These are phyloP conservation scores for Apogon talboti DNA, from an alignment of 2,797 vertebrate species.

Conservation along the genomic window DNA sequence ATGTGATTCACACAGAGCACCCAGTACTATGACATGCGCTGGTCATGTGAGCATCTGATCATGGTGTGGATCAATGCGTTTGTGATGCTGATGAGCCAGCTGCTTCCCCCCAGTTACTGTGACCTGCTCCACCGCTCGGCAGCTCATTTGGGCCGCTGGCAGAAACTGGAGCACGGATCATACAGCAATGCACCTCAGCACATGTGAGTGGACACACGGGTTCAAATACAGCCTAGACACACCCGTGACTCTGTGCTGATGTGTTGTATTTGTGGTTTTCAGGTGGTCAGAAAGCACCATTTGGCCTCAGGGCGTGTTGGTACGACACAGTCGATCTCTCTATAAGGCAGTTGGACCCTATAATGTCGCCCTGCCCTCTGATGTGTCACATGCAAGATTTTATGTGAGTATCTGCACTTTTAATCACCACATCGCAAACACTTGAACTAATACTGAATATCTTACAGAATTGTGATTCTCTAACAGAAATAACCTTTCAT, in stretches of 20 bases:
- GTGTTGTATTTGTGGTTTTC: slow-evolving; percentile 58
- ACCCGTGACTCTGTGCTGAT: neutral
- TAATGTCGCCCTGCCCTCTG: slow-evolving; percentile 97
- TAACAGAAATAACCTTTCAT: too few relatives aligned
- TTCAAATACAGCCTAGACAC: neutral
- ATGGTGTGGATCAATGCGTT: slow-evolving; percentile 99
- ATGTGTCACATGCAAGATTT: slow-evolving; percentile 97
- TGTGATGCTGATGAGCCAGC: slow-evolving; percentile 97
- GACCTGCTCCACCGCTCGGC: slow-evolving; percentile 96
- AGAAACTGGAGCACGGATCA: slow-evolving; percentile 95
- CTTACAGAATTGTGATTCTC: too few relatives aligned
- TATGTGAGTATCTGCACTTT: slow-evolving; percentile 89
- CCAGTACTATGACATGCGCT: slow-evolving; percentile 99
- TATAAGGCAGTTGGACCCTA: slow-evolving; percentile 96
- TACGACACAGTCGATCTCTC: slow-evolving; percentile 94
- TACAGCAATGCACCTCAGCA: slow-evolving; percentile 98
- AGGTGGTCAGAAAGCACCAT: slow-evolving; percentile 98
- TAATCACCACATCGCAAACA: too few relatives aligned
- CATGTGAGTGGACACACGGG: slow-evolving; percentile 85
- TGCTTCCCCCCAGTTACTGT: slow-evolving; percentile 97
- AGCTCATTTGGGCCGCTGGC: slow-evolving; percentile 96
- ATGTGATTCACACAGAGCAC: slow-evolving; percentile 87
- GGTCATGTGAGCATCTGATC: slow-evolving; percentile 99
- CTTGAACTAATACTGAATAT: too few relatives aligned
- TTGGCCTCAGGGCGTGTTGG: slow-evolving; percentile 98